Percentiles rank a stretch among this genome's conserved stretches.
These are phyloP conservation scores for Cisticola juncidis DNA, from an alignment of 2,113 vertebrate genomes.

Conservation along the genomic window DNA sequence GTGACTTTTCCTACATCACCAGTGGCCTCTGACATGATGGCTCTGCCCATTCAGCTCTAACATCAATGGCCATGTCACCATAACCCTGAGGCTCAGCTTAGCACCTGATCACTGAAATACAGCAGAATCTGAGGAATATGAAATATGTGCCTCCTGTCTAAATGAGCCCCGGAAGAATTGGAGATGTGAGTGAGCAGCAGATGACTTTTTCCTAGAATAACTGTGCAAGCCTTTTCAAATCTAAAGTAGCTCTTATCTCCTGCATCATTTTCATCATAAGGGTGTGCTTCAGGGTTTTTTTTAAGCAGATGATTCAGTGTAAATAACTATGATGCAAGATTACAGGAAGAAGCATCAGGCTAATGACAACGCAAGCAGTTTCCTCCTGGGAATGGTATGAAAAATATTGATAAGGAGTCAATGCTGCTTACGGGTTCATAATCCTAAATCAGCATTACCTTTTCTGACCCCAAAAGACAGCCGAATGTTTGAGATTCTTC, in stretches of 20 bases:
- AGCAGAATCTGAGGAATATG: neutral
- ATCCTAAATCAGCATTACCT: neutral
- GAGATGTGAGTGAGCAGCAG: neutral
- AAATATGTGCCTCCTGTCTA: neutral
- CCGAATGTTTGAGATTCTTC: neutral
- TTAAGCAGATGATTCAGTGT: slow-evolving; percentile 33
- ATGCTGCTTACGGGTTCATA: neutral
- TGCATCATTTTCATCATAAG: neutral
- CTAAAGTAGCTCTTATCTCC: slow-evolving; percentile 1
- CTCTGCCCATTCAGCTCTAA: neutral
- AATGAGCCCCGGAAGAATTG: neutral
- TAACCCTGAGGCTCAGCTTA: neutral
- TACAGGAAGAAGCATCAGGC: slow-evolving; percentile 26
- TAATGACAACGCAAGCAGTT: slow-evolving; percentile 8
- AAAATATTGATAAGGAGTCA: neutral
- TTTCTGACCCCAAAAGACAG: neutral
- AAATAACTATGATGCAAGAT: slow-evolving; percentile 11
- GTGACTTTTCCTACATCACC: neutral
- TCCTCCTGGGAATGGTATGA: neutral
- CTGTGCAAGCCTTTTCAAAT: neutral
- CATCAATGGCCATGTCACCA: neutral
- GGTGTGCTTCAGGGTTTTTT: neutral
- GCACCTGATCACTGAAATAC: neutral
- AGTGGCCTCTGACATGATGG: neutral
- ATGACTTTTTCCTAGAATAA: slow-evolving; percentile 1